Percentiles rank a stretch among this genome's conserved stretches.
Conservation (phyloP, 1,140 invertebrate genomes). For the Zophobas morio region DNA sequence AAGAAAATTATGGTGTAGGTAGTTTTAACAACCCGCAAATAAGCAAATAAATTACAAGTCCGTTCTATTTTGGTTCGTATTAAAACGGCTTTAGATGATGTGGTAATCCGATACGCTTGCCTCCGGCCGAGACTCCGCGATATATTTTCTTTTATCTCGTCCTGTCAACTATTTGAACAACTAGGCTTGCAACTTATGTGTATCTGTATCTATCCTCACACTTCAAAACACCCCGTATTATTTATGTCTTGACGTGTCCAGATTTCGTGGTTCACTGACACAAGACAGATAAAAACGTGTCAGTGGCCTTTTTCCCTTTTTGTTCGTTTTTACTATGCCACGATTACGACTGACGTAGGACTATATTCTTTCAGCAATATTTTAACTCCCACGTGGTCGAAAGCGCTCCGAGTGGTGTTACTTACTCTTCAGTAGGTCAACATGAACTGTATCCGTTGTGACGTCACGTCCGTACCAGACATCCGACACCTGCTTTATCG, state of each 20-base stretch:
- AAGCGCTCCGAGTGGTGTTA: constrained; percentile 59
- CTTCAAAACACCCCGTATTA: constrained; percentile 2
- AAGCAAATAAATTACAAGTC: constrained; percentile 31
- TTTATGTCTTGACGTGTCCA: constrained; percentile 15
- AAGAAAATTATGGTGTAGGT: neutral
- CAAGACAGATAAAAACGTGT: constrained; percentile 5
- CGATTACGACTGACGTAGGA: constrained; percentile 10
- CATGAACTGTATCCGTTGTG: constrained; percentile 66
- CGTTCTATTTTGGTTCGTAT: constrained; percentile 26
- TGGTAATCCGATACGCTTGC: constrained; percentile 33
- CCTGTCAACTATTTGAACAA: constrained; percentile 25
- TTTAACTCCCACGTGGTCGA: constrained; percentile 63
- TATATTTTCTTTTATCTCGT: constrained; percentile 35
- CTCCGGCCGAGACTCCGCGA: constrained; percentile 5
- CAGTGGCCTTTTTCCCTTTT: constrained; percentile 2
- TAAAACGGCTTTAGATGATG: constrained; percentile 26
- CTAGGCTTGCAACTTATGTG: constrained; percentile 32
- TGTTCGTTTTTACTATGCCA: neutral
- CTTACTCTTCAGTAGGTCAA: constrained; percentile 65
- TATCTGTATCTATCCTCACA: constrained; percentile 14
- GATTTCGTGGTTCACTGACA: constrained; percentile 7
- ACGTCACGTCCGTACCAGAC: constrained; percentile 60
- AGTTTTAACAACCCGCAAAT: constrained; percentile 27
- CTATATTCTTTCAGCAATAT: constrained; percentile 57
- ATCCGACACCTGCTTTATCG: constrained; percentile 52